These are phyloP conservation scores for Pyrrhia umbra DNA, from an alignment of 2,888 invertebrate species.

Conservation along the genomic window DNA sequence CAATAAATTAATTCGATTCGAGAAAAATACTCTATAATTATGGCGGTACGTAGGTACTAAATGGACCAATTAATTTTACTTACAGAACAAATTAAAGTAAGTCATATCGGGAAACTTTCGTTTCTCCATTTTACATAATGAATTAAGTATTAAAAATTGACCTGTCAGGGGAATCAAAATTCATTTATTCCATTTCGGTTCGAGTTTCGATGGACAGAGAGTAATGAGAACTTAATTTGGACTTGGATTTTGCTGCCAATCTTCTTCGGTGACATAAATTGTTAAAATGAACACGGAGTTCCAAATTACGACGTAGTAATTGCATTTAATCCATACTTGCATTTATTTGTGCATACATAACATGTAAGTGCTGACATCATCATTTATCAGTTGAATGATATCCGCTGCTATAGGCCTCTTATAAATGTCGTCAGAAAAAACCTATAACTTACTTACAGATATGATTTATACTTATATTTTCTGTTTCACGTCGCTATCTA, in stretches of 20 bases:
- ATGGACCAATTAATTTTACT: constrained; percentile 36
- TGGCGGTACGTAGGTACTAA: constrained; percentile 5
- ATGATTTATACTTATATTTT: too few relatives aligned
- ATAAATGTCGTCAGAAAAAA: too few relatives aligned
- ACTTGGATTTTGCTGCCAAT: constrained; percentile 67
- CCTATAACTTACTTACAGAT: too few relatives aligned
- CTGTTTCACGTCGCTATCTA: too few relatives aligned
- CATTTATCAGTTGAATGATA: neutral
- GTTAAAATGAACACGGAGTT: constrained; percentile 66
- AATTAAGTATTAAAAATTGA: constrained; percentile 67
- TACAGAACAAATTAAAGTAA: constrained; percentile 53
- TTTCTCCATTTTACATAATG: constrained; percentile 57
- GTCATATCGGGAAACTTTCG: constrained; percentile 44
- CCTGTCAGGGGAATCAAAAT: constrained; percentile 68
- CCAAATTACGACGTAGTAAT: constrained; percentile 49
- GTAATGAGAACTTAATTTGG: constrained; percentile 72
- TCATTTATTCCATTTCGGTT: constrained; percentile 65
- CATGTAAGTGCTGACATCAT: neutral
- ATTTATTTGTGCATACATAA: neutral
- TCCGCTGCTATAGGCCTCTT: too few relatives aligned
- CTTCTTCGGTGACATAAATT: constrained; percentile 67
- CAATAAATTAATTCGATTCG: neutral
- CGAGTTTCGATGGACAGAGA: constrained; percentile 66
- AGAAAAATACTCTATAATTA: constrained; percentile 2
- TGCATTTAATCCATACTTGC: constrained; percentile 42